Conservation (phyloP, 2,888 invertebrate genomes). For the Aphidius colemani region DNA sequence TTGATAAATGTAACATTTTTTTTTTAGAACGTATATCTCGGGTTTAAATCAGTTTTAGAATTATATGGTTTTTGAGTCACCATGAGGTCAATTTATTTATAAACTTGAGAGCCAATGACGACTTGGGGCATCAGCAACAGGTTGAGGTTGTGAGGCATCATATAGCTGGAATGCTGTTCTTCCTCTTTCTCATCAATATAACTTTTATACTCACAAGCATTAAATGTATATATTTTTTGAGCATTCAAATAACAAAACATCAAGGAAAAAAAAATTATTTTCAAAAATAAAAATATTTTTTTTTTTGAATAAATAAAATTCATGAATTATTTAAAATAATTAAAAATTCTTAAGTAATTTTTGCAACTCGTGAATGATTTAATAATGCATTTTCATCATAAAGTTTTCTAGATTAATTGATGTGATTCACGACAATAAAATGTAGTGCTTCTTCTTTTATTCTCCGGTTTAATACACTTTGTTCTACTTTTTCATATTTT, state of each 20-base stretch:
- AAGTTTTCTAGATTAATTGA: background rate
- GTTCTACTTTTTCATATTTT: constrained; percentile 34
- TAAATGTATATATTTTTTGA: too few relatives aligned
- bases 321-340: too few relatives aligned
- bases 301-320: too few relatives aligned
- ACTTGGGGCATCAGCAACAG: constrained; percentile 28
- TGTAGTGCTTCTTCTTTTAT: constrained; percentile 6
- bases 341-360: background rate
- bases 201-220: background rate
- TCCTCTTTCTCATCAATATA: constrained; percentile 27
- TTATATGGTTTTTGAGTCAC: too few relatives aligned
- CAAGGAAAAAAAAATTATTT: too few relatives aligned
- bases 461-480: constrained; percentile 17
- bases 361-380: constrained; percentile 17
- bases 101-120: constrained; percentile 4
- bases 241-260: too few relatives aligned
- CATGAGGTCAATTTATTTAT: constrained; percentile 15
- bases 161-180: constrained; percentile 47
- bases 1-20: too few relatives aligned
- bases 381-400: too few relatives aligned
- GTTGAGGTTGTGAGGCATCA: constrained; percentile 46
- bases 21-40: too few relatives aligned
- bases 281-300: too few relatives aligned
- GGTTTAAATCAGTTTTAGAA: too few relatives aligned
- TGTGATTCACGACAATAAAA: constrained; percentile 13